A percentile compares a stretch with the other conserved stretches of the same genome.
phyloP scores from a whole-genome alignment of 2,888 invertebrate genomes.

The Diploptera punctata region DNA sequence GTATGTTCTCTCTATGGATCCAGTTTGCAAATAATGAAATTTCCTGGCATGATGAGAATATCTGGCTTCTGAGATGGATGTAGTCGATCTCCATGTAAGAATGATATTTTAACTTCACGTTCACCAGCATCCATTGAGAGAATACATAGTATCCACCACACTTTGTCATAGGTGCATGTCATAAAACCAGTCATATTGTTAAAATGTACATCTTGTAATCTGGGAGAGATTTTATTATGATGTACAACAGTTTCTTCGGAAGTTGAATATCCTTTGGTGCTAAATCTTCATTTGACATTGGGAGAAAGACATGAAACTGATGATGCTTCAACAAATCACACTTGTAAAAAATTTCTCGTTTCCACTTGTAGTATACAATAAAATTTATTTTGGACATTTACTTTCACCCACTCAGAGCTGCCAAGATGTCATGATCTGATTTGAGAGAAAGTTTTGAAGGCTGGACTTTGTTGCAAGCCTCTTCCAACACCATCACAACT shows the following conservation, averaged over 20 bases:
- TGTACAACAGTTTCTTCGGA: neutral
- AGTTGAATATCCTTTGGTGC: conserved; percentile 2
- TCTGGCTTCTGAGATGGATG: neutral
- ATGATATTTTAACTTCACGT: too few species aligned
- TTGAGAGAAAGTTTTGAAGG: conserved; percentile 1
- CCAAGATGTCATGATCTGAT: too few species aligned
- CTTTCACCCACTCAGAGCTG: conserved; percentile 5
- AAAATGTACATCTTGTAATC: too few species aligned
- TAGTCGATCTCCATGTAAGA: neutral
- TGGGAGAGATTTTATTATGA: too few species aligned
- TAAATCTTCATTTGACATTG: conserved; percentile 2
- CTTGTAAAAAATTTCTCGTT: neutral
- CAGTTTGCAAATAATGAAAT: neutral
- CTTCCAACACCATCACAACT: neutral
- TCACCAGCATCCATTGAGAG: neutral
- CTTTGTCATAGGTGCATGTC: conserved; percentile 7
- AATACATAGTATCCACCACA: too few species aligned
- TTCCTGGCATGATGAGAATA: conserved; percentile 17
- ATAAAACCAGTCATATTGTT: too few species aligned
- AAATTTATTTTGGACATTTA: neutral
- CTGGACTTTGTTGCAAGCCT: neutral
- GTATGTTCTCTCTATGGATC: neutral
- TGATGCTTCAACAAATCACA: neutral
- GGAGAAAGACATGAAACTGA: conserved; percentile 5
- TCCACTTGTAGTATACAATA: neutral